Conservation (phyloP, 2,888 invertebrate species). For the Slavum lentiscoides region DNA sequence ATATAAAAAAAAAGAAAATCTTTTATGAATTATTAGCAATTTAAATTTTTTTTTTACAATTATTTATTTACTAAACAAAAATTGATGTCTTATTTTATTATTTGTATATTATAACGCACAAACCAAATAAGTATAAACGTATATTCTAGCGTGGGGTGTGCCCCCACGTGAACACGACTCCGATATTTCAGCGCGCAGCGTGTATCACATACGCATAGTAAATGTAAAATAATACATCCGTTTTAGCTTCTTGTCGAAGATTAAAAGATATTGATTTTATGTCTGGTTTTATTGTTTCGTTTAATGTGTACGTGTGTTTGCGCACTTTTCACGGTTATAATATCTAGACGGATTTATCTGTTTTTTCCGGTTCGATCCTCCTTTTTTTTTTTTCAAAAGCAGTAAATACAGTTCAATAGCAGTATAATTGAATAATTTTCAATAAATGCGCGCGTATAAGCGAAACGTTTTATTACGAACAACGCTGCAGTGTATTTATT, state of each 20-base stretch:
- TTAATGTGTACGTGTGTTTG: too few species aligned
- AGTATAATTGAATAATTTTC: too few species aligned
- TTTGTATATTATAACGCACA: constrained; percentile 6
- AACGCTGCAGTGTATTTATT: too few species aligned
- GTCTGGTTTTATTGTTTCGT: constrained; percentile 3
- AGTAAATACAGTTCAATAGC: too few species aligned
- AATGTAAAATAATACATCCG: constrained; percentile 50
- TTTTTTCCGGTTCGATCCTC: too few species aligned
- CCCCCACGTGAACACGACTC: constrained; percentile 44
- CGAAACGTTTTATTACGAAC: too few species aligned
- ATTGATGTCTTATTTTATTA: constrained; percentile 45
- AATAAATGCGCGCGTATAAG: too few species aligned
- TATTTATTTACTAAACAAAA: constrained; percentile 34
- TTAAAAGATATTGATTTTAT: constrained; percentile 37
- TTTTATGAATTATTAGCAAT: constrained; percentile 18
- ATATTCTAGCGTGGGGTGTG: constrained; percentile 23
- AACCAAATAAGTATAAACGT: constrained; percentile 28
- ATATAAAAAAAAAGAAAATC: not conserved
- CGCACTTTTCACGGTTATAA: too few species aligned
- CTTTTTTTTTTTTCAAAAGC: too few species aligned
- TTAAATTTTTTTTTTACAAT: constrained; percentile 40
- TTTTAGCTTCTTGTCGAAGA: constrained; percentile 48
- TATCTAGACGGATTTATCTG: too few species aligned
- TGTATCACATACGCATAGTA: not conserved
- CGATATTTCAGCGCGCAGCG: constrained; percentile 24